Base-by-base conservation (phyloP, 2,888 invertebrate species). In the Anaspis maculata region DNA sequence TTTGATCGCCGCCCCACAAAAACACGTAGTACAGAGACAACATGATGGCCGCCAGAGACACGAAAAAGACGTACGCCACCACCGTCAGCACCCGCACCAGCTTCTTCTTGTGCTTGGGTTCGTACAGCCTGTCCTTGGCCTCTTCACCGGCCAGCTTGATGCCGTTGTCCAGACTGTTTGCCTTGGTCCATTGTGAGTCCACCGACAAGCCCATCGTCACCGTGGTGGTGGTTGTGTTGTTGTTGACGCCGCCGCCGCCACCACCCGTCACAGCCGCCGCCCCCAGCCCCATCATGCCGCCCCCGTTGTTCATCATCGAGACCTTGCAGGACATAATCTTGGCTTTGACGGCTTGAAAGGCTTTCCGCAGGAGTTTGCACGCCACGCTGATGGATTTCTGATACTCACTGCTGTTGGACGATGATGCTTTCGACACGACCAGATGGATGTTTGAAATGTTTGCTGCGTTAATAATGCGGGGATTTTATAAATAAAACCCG, bases 21-120 rank as follows among this genome's bases (percentile, higher is more conserved):
- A 92, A 86, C 53, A 89, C 83, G 71, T 95, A 95, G 71, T 94
- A 95, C 30, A 91, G 74, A 9, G 91, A 91, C 45, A 95, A 74
- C 72, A 92, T 85, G 55, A 92, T 90, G 30, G 92, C 94, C 12
- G 91, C 92, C 57, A 92, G 72, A 25, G 92, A 94, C 51, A 95
- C 94, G 62, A 89, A 87, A 65, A 94, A 82, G 48, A 94, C 83
- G 69, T 95, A 95, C 31, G 91, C 87, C 54, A 92, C 76, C 48
- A 95, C 94, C 13, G 94, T 94, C 56, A 94, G 75, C 51, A 94
- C 85, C 46, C 92, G 78, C 45, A 92, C 81, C 66, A 84, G 77
- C 70, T 92, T 90, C 67, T 86, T 85, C 64, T 83, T 82, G 56
- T 83, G 82, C 65, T 86, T 87, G 44, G 85, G 81, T 62, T 85